A percentile compares a stretch with the other conserved stretches of the same genome.
Evolutionary conservation across 2,797 vertebrate species (phyloP).

Genomic region (Spondyliosoma cantharus): DNA sequence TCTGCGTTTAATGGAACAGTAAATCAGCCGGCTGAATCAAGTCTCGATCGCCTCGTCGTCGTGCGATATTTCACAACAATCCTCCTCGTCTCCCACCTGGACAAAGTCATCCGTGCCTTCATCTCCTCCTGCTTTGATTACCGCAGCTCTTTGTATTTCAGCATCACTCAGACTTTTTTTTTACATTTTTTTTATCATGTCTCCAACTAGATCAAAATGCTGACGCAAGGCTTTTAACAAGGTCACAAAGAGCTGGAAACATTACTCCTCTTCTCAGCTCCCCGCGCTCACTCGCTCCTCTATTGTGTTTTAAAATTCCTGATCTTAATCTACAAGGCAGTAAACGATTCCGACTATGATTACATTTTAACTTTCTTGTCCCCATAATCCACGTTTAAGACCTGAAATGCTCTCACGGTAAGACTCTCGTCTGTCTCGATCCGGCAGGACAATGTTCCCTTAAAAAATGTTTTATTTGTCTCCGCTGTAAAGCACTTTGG

Average conservation of each 20-base stretch:
- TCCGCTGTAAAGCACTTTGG: not conserved
- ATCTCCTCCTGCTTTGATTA: not conserved
- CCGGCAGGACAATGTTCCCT: not conserved
- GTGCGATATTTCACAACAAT: not conserved
- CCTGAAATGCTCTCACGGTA: not conserved
- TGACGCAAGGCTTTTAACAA: conserved; percentile 15
- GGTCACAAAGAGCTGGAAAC: not conserved
- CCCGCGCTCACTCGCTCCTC: not conserved
- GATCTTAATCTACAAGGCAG: not conserved
- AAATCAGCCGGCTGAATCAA: not conserved
- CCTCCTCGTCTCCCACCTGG: not conserved
- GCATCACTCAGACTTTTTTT: conserved; percentile 1
- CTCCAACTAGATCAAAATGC: not conserved
- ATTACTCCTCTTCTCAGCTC: not conserved
- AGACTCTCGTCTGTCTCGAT: not conserved
- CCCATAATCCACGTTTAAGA: no score
- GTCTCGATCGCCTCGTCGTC: not conserved
- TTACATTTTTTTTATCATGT: not conserved
- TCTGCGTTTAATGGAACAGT: not conserved
- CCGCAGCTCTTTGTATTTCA: not conserved
- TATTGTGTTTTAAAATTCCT: not conserved
- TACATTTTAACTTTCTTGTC: no score
- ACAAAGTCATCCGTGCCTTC: not conserved
- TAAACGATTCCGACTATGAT: not conserved
- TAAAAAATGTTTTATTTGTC: not conserved